A percentile compares a stretch with the other conserved stretches of the same genome.
phyloP scores from a whole-genome alignment of 1,140 invertebrate genomes.

The Scaptodrosophila lebanonensis region DNA sequence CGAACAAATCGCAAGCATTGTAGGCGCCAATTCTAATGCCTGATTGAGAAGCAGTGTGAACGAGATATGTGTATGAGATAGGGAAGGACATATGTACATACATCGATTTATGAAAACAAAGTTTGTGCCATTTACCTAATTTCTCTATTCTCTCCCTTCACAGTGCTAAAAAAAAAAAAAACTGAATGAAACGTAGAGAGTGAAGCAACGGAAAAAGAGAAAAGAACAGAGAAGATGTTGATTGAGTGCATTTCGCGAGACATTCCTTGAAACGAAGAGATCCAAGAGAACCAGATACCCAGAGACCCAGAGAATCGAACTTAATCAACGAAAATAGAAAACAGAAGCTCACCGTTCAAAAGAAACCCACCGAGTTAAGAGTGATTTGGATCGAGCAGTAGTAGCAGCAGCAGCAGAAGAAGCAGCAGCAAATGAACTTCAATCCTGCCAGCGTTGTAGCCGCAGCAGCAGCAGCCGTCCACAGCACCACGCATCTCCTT shows the following conservation, averaged over 20 bases:
- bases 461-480: conserved; percentile 53
- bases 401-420: background rate
- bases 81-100: too few relatives aligned
- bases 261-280: conserved; percentile 48
- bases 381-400: background rate
- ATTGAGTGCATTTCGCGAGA: conserved; percentile 67
- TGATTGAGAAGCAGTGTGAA: too few relatives aligned
- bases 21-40: too few relatives aligned
- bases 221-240: conserved; percentile 41
- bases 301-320: conserved; percentile 1
- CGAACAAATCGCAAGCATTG: too few relatives aligned
- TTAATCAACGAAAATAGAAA: conserved; percentile 4
- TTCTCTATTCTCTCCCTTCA: conserved; percentile 1
- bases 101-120: too few relatives aligned
- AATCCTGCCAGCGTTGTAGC: conserved; percentile 57
- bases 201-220: conserved; percentile 22
- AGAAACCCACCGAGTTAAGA: background rate
- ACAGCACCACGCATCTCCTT: conserved; percentile 17
- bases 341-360: conserved; percentile 29
- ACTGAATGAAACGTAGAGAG: conserved; percentile 38
- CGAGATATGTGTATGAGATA: too few relatives aligned
- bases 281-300: conserved; percentile 1
- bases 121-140: too few relatives aligned
- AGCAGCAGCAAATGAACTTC: conserved; percentile 58
- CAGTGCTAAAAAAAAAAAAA: conserved; percentile 41